Base-by-base conservation (phyloP, 2,797 vertebrate species). In the Nyctalus aviator region DNA sequence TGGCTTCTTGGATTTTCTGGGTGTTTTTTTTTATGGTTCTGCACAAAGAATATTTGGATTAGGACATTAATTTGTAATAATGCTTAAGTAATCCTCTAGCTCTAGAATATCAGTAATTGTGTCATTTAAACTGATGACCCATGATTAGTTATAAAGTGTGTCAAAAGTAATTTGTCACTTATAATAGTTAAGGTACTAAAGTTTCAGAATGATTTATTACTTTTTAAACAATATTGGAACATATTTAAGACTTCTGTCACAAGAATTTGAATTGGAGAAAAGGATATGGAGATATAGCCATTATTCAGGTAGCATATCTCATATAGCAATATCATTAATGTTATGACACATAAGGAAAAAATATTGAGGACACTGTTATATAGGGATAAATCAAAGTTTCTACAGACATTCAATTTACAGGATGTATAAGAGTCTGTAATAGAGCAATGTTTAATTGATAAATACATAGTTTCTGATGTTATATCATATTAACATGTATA, bases 361-460 rank as follows among this genome's bases (percentile, higher is more conserved):
- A 75, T 44, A 37, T 48, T 68, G 41, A 88, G 23, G 94, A 48
- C 8, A 12, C 14, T 95, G 57, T 21, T 71, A 0, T 77, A 15
- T 68, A 85, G 62, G 11, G 48, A 30, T 85, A 85, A 69, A 76
- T 88, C 50, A 62, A 84, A 90, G n/a, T 84, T 25, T 23, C 32
- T 2, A 23, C 8, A 88, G 53, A 90, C 79, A 79, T 11, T 77
- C 82, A 73, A 14, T 84, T 71, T 79, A 81, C 37, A 69, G 46
- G 66, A n/a, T 94, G 44, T 78, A 92, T 79, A 88, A 69, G 84
- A 95, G 50, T 91, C 30, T 84, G 3, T 81, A 44, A 79, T 79
- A 89, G 41, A 96, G 71, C 85, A 76, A 72, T 94, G 32, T 88
- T 96, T 93, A 82, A 85, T 79, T 55, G 90, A 73, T 81, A 83